phyloP scores from a whole-genome alignment of 2,888 invertebrate genomes.

The Nomada ferruginata region DNA sequence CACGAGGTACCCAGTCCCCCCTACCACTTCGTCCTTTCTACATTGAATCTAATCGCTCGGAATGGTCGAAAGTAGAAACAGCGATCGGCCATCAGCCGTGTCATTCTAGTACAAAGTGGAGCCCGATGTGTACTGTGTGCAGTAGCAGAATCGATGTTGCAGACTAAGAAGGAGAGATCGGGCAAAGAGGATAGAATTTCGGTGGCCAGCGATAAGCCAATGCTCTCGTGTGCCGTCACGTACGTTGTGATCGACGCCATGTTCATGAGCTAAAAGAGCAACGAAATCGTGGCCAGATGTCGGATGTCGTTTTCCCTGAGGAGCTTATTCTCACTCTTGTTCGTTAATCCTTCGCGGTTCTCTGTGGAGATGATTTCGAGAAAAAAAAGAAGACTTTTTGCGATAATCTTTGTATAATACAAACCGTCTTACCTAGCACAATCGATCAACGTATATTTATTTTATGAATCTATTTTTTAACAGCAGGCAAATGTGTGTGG shows the following conservation, averaged over 20 bases:
- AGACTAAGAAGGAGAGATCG: slow-evolving; percentile 27
- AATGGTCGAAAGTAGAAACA: slow-evolving; percentile 25
- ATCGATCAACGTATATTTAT: too few species aligned
- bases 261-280: slow-evolving; percentile 29
- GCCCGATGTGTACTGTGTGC: slow-evolving; percentile 15
- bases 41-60: not conserved
- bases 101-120: slow-evolving; percentile 40
- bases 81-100: slow-evolving; percentile 44
- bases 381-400: too few species aligned
- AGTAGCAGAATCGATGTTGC: slow-evolving; percentile 35
- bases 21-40: not conserved
- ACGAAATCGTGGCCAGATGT: not conserved
- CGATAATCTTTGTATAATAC: too few species aligned
- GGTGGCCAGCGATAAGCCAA: slow-evolving; percentile 49
- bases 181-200: slow-evolving; percentile 52
- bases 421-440: too few species aligned
- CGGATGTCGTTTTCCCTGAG: not conserved
- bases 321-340: not conserved
- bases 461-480: too few species aligned
- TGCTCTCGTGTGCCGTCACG: slow-evolving; percentile 33
- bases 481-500: too few species aligned
- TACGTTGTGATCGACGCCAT: slow-evolving; percentile 3
- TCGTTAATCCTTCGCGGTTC: not conserved
- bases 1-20: not conserved
- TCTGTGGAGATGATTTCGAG: too few species aligned